These are phyloP conservation scores for Xylota sylvarum DNA, from an alignment of 2,888 invertebrate genomes.

Conservation along the genomic window DNA sequence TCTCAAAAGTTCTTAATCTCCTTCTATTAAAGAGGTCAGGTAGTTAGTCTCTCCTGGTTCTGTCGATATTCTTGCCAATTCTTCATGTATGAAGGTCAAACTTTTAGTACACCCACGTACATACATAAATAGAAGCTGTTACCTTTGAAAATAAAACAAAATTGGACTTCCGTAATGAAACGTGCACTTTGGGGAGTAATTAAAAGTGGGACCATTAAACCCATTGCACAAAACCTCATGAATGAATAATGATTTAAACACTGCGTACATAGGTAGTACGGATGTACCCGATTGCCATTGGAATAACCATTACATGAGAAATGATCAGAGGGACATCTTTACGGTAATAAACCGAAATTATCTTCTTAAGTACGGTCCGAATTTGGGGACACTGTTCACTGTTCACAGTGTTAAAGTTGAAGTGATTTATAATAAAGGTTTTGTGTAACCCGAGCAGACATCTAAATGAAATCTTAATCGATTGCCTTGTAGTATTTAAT, in stretches of 20 bases:
- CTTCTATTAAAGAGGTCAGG: no score
- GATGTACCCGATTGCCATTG: background rate
- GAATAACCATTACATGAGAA: background rate
- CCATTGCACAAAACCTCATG: background rate
- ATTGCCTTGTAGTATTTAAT: constrained; percentile 3
- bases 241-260: background rate
- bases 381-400: background rate
- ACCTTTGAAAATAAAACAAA: background rate
- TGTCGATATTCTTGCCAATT: no score
- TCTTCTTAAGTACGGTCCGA: background rate
- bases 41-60: no score
- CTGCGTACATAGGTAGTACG: no score
- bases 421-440: constrained; percentile 2
- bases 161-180: background rate
- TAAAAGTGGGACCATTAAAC: background rate
- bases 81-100: no score
- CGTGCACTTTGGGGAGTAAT: background rate
- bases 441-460: background rate
- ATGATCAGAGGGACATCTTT: background rate
- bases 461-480: constrained; percentile 1
- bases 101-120: no score
- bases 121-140: background rate
- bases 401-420: background rate
- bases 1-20: no score
- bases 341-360: background rate